Evolutionary conservation across 2,113 vertebrate genomes (phyloP).

Genomic region (Megalops atlanticus): DNA sequence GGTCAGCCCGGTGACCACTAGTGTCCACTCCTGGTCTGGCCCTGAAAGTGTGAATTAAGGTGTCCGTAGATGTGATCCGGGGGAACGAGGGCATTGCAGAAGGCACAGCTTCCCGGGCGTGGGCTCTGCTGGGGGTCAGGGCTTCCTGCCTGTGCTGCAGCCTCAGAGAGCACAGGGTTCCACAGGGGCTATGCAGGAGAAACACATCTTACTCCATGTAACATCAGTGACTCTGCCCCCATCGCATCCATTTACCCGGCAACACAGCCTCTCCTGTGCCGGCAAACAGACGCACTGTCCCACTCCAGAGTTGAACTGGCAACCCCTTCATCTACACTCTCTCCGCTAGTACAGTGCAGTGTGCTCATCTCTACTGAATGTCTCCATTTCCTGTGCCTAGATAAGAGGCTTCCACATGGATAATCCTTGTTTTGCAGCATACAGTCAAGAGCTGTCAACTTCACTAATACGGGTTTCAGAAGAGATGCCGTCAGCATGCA

Average conservation of each 20-base stretch:
- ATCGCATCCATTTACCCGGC: no score
- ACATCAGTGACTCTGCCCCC: not conserved
- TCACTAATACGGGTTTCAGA: not conserved
- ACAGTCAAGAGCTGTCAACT: no score
- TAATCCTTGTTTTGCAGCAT: no score
- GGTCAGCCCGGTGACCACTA: constrained; percentile 20
- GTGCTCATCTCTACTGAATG: not conserved
- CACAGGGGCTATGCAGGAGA: constrained; percentile 81
- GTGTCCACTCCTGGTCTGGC: constrained; percentile 73
- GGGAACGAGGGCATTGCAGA: constrained; percentile 90
- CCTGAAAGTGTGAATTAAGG: constrained; percentile 92
- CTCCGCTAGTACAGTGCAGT: not conserved
- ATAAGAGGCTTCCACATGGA: no score
- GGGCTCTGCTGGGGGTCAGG: constrained; percentile 74
- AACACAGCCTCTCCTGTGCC: no score
- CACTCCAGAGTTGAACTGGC: not conserved
- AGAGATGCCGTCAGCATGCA: not conserved
- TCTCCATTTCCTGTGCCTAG: no score
- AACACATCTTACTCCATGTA: not conserved
- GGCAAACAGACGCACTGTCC: no score
- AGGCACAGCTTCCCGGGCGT: constrained; percentile 83
- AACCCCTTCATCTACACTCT: not conserved
- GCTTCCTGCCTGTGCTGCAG: constrained; percentile 58
- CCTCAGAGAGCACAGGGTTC: constrained; percentile 78
- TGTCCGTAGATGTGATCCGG: constrained; percentile 86